Base-by-base conservation (phyloP, 2,797 vertebrate genomes). In the Valencia hispanica region DNA sequence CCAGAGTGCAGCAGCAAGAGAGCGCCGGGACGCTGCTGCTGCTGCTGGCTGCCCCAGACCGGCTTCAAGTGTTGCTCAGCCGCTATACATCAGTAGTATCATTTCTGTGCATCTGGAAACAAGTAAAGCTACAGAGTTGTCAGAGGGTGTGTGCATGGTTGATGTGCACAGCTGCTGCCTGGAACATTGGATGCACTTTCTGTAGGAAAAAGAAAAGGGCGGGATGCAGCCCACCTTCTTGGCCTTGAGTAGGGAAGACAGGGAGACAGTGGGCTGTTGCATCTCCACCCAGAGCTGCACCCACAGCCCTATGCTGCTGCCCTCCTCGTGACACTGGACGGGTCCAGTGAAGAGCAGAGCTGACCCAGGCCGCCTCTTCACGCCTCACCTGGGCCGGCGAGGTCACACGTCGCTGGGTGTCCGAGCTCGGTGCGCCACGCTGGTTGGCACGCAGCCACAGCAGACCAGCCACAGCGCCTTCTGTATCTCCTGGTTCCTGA, bases 401-500 rank as follows among this genome's bases (percentile, higher is more conserved):
- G 53, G 75, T 97, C 96, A 99, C 92, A 99, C 98, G 12, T 99
- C 97, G 45, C 98, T 99, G 30, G 98, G 98, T 18, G 97, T 98
- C 93, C 97, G 94, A 0, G 97, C 97, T 73, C 98, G 95, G 41
- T 97, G 97, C 50, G 96, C 95, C 85, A 99, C 93, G 9, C 96
- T 94, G 80, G 97, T 90, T 0, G 98, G 97, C 87, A 98, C 84
- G 41, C 98, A 99, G 72, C 98, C 97, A 0, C 98, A 99, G 88
- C 98, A 99, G 79, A 98, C 87, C 87, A 99, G 94, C 96, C 98
- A 99, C 86, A 99, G 95, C 0, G 98, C 97, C 91, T 99, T 99
- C 93, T 99, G 98, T 93, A 99, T 99, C 94, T 99, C 98, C 87
- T 99, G 98, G 95, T 99, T 99, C 89, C 98, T 94, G 94, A 99